phyloP scores from a whole-genome alignment of 2,113 vertebrate species.

The Percina caprodes region DNA sequence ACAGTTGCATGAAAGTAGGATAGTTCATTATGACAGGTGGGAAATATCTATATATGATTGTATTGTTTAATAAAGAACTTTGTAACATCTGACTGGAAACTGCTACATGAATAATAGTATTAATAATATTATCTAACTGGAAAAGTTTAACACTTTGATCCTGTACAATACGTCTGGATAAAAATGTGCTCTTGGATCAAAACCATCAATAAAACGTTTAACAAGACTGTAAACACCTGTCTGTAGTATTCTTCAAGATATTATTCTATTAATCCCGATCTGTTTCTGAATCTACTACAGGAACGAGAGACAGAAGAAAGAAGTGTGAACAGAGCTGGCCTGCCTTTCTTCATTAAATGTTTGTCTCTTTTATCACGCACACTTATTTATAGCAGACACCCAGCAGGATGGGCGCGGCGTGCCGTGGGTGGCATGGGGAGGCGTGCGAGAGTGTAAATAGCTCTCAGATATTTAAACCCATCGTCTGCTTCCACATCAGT shows the following conservation, averaged over 20 bases:
- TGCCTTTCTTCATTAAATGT: conserved; percentile 23
- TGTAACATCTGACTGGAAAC: too few relatives aligned
- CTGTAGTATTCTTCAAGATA: neutral
- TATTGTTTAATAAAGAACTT: too few relatives aligned
- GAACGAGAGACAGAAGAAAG: neutral
- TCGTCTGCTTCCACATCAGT: conserved; percentile 66
- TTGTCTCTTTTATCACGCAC: conserved; percentile 14
- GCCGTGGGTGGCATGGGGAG: conserved; percentile 38
- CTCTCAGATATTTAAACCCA: conserved; percentile 53
- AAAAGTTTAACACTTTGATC: too few relatives aligned
- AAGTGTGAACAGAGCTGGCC: neutral
- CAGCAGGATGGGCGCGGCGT: conserved; percentile 3
- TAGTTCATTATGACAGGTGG: too few relatives aligned
- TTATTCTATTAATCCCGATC: too few relatives aligned
- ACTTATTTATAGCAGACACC: conserved; percentile 21
- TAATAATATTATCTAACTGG: too few relatives aligned
- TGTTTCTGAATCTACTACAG: neutral
- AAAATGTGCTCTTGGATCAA: too few relatives aligned
- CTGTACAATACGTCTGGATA: too few relatives aligned
- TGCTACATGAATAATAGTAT: too few relatives aligned
- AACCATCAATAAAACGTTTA: too few relatives aligned
- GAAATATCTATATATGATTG: too few relatives aligned
- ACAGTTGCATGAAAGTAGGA: too few relatives aligned
- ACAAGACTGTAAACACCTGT: neutral
- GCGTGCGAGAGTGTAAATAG: conserved; percentile 59